Evolutionary conservation across 2,113 vertebrate species (phyloP).

Genomic region (Elephas maximus): DNA sequence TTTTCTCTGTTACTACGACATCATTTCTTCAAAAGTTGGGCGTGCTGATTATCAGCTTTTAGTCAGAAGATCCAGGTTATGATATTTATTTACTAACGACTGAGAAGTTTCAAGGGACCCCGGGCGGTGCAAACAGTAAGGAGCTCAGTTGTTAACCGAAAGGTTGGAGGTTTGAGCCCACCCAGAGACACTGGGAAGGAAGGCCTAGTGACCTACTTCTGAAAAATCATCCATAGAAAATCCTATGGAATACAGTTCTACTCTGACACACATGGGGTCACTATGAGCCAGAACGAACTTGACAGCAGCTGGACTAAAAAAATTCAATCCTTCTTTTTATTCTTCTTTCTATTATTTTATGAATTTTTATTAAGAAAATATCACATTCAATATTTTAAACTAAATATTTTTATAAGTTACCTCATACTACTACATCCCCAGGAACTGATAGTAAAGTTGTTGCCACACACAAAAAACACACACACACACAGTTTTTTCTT

Average conservation of each 20-base stretch:
- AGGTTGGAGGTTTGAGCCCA: too few species aligned
- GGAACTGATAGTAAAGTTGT: neutral
- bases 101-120: neutral
- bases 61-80: neutral
- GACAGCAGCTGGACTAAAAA: neutral
- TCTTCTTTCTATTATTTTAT: neutral
- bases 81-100: slow-evolving; percentile 15
- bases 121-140: too few species aligned
- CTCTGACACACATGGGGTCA: too few species aligned
- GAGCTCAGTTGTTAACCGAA: too few species aligned
- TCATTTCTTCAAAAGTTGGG: neutral
- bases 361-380: neutral
- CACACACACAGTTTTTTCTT: neutral
- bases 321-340: neutral
- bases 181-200: too few species aligned
- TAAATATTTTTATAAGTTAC: neutral
- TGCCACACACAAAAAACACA: neutral
- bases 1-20: neutral
- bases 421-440: neutral
- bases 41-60: neutral
- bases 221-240: too few species aligned
- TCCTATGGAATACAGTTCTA: too few species aligned
- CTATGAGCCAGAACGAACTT: too few species aligned
- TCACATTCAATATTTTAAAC: neutral
- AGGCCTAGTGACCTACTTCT: too few species aligned